A percentile compares a stretch with the other conserved stretches of the same genome.
phyloP scores from a whole-genome alignment of 2,113 vertebrate species.

The Tapirus terrestris region DNA sequence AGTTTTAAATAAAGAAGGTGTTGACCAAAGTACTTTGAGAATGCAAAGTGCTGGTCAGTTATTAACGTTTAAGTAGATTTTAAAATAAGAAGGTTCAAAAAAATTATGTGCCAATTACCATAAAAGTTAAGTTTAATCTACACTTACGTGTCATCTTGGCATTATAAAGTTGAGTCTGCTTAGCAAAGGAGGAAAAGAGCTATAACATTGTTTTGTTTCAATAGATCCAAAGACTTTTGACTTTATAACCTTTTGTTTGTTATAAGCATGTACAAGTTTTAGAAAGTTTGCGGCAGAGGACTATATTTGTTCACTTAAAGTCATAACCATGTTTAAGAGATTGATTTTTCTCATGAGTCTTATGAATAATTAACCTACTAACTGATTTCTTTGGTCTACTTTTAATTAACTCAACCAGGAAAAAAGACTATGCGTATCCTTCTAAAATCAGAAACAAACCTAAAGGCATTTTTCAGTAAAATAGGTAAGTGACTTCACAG shows the following conservation, averaged over 20 bases:
- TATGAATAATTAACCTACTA: background rate
- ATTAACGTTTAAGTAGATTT: background rate
- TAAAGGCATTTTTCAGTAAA: background rate
- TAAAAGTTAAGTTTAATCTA: slow-evolving; percentile 16
- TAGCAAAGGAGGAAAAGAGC: background rate
- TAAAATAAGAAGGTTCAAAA: background rate
- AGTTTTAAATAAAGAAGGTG: background rate
- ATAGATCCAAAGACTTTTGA: background rate
- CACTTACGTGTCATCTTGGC: background rate
- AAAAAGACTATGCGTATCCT: background rate
- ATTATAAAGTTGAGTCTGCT: background rate
- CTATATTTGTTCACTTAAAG: background rate
- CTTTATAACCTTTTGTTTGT: background rate
- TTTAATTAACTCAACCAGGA: slow-evolving; percentile 19
- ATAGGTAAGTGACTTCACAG: background rate
- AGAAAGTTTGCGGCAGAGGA: background rate
- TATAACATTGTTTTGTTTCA: background rate
- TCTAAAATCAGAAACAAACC: background rate
- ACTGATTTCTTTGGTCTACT: background rate
- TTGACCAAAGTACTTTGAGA: background rate
- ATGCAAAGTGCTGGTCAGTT: background rate
- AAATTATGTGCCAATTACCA: background rate
- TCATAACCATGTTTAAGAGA: background rate
- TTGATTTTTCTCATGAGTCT: background rate
- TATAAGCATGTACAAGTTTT: slow-evolving; percentile 29